Evolutionary conservation across 35 echinoderm and acorn worm species (phyloP).

Genomic region (Strongylocentrotus purpuratus): DNA sequence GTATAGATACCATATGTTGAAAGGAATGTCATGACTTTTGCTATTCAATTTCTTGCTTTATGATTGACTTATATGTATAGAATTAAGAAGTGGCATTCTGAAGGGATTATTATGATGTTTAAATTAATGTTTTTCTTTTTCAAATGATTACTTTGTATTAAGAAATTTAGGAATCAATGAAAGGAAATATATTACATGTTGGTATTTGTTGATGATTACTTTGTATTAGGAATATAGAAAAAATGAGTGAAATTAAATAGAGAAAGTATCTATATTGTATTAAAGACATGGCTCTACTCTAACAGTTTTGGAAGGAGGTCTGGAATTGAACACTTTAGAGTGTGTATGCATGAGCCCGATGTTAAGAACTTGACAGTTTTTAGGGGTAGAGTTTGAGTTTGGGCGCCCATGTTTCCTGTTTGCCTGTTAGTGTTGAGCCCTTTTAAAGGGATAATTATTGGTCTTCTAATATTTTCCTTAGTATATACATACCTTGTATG

Average conservation of each 20-base stretch:
- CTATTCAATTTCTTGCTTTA: background rate
- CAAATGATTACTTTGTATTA: background rate
- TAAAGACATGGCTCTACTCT: background rate
- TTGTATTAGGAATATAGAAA: background rate
- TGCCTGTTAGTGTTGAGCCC: too few relatives aligned
- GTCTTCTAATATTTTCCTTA: too few relatives aligned
- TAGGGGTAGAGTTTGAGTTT: too few relatives aligned
- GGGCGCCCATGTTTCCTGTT: too few relatives aligned
- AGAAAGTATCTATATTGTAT: background rate
- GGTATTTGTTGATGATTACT: background rate
- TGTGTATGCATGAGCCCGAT: too few relatives aligned
- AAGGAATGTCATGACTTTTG: background rate
- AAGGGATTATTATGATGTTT: background rate
- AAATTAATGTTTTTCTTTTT: background rate
- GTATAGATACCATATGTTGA: background rate
- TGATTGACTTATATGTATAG: background rate
- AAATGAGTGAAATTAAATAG: too few relatives aligned
- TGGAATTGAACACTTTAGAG: too few relatives aligned
- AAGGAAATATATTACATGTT: background rate
- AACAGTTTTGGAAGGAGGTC: too few relatives aligned
- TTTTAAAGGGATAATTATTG: too few relatives aligned
- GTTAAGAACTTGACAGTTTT: too few relatives aligned
- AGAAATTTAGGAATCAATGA: background rate
- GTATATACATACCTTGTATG: too few relatives aligned
- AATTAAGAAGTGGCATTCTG: background rate